Conservation (phyloP, 1,140 invertebrate genomes). For the Phocides pigmalion region DNA sequence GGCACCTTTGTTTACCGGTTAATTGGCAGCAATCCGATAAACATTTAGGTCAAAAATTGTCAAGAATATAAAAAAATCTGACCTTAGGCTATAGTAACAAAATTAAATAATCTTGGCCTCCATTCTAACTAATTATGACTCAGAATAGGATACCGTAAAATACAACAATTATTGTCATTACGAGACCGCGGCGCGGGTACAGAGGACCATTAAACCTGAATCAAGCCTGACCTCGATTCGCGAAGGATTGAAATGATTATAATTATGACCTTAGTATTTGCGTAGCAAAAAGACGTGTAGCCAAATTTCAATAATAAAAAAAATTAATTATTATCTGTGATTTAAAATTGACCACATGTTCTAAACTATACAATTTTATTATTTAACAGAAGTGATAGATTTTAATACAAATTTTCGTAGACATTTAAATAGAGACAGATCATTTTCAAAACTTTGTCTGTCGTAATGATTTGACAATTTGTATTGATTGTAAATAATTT, state of each 20-base stretch:
- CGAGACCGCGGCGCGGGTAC: slow-evolving; percentile 6
- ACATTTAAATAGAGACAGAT: no score
- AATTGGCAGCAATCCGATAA: no score
- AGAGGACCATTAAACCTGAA: slow-evolving; percentile 22
- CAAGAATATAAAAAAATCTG: neutral
- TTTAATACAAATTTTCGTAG: no score
- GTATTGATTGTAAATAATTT: neutral
- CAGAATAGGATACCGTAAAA: neutral
- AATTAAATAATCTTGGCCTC: slow-evolving; percentile 1
- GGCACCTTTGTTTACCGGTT: no score
- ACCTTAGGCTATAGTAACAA: neutral
- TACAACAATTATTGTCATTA: slow-evolving; percentile 19
- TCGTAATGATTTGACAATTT: no score
- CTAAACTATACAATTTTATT: no score
- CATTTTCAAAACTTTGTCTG: no score
- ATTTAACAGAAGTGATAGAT: no score
- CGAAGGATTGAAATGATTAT: neutral
- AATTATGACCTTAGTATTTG: neutral
- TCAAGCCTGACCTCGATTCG: slow-evolving; percentile 12
- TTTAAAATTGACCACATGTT: no score
- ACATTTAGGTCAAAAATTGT: neutral
- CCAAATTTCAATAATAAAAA: no score
- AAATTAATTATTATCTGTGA: no score
- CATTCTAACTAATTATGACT: neutral
- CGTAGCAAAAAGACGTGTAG: slow-evolving; percentile 1